These are phyloP conservation scores for Clitarchus hookeri DNA, from an alignment of 2,888 invertebrate species.

Conservation along the genomic window DNA sequence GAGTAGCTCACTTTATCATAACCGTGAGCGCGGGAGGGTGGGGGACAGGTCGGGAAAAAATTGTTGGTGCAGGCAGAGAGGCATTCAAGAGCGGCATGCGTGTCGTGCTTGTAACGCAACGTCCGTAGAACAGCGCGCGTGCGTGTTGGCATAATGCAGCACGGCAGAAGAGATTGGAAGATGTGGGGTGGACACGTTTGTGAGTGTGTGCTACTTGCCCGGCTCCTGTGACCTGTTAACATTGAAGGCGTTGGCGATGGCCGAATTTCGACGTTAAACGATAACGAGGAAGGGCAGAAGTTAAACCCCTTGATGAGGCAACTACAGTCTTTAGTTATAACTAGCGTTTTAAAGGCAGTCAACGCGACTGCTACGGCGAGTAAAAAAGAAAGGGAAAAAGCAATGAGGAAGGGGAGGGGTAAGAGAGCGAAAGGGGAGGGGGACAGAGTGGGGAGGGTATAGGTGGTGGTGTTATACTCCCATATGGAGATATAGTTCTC, in stretches of 20 bases:
- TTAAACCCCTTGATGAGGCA: not conserved
- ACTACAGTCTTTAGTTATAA: not conserved
- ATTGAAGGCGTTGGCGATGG: not conserved
- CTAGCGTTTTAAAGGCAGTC: not conserved
- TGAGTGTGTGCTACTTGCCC: not conserved
- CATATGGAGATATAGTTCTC: no score
- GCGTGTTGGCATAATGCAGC: not conserved
- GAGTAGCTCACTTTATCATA: conserved; percentile 27
- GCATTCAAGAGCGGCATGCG: not conserved
- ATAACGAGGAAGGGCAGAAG: not conserved
- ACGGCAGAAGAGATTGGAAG: not conserved
- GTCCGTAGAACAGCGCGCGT: not conserved
- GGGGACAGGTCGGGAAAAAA: not conserved
- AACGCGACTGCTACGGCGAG: not conserved
- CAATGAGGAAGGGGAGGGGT: no score
- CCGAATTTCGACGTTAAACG: not conserved
- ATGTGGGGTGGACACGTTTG: no score
- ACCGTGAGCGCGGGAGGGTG: not conserved
- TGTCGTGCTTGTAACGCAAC: not conserved
- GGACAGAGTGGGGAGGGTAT: no score
- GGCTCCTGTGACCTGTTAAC: not conserved
- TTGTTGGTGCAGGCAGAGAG: not conserved
- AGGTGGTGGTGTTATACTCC: no score
- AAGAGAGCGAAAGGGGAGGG: no score
- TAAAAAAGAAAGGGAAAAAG: not conserved